Base-by-base conservation (phyloP, 2,888 invertebrate genomes). In the Leptopilina syphax region DNA sequence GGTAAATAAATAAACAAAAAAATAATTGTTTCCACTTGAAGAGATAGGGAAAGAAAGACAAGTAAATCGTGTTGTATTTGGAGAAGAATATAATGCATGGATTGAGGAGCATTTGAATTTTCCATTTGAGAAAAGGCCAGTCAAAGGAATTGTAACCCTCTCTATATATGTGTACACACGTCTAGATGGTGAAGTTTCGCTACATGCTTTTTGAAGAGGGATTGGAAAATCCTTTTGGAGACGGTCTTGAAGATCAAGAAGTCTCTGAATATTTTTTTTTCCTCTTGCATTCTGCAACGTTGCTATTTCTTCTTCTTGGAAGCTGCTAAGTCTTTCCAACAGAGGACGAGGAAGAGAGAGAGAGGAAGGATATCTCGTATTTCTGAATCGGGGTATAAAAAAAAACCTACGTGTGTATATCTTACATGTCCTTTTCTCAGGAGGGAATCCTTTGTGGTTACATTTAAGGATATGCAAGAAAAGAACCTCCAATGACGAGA, bases 401-500 rank as follows among this genome's bases (percentile, higher is more conserved):
- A 12, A 50, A 10, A n/a, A 27, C 57, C 41, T 73, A 34, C 34
- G 34, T 9, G 50, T 57, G 57, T 73, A 73, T 57, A 60, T 73
- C 57, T 54, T 57, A 44, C 8, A n/a, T 54, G 54, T 70, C 73
- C 57, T 41, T 73, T 34, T 57, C 57, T 73, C 73, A 34, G n/a
- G 57, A 34, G n/a, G 57, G n/a, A 50, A 27, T 13, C 57, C 57
- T 57, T 73, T 57, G 73, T 73, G 41, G 57, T n/a, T 13, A n/a
- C 34, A 34, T 8, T 9, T 50, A 3, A 50, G 50, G 57, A 57
- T n/a, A 73, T 34, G 73, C n/a, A 50, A 73, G 57, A 54, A 63
- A 73, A 73, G 73, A 73, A 57, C 73, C 50, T 9, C 50, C 57
- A 73, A 73, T 73, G 73, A 73, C 73, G 54, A 57, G 57, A 54